Conservation (phyloP, 2,888 invertebrate species). For the Eristalis arbustorum region DNA sequence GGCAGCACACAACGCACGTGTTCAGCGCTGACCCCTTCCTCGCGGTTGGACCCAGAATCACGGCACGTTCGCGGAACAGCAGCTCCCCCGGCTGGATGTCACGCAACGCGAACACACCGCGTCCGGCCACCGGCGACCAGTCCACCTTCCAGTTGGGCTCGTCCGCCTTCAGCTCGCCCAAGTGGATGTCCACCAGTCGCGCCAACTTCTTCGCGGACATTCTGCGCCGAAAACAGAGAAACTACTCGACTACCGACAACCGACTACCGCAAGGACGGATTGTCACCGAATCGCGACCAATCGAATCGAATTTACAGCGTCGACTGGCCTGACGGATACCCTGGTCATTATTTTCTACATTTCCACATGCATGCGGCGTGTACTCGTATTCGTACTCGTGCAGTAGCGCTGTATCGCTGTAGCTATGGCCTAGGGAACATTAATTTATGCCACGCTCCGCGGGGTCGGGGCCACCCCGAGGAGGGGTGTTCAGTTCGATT, state of each 20-base stretch:
- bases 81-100: slow-evolving; percentile 86
- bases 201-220: slow-evolving; percentile 73
- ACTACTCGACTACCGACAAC: too few relatives aligned
- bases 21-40: slow-evolving; percentile 81
- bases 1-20: slow-evolving; percentile 85
- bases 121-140: slow-evolving; percentile 84
- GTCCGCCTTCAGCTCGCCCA: slow-evolving; percentile 76
- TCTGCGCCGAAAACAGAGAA: not conserved
- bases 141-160: slow-evolving; percentile 83
- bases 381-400: not conserved
- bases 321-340: slow-evolving; percentile 61
- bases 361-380: slow-evolving; percentile 35
- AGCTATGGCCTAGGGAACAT: slow-evolving; percentile 55
- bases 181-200: slow-evolving; percentile 76
- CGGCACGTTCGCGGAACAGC: slow-evolving; percentile 86
- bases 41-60: slow-evolving; percentile 86
- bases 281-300: slow-evolving; percentile 62
- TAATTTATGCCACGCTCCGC: slow-evolving; percentile 66
- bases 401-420: not conserved
- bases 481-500: slow-evolving; percentile 51
- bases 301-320: slow-evolving; percentile 64
- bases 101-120: slow-evolving; percentile 86
- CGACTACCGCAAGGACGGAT: slow-evolving; percentile 24
- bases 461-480: slow-evolving; percentile 33
- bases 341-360: slow-evolving; percentile 61